Base-by-base conservation (phyloP, 2,888 invertebrate species). In the Leptopilina drosophilae region DNA sequence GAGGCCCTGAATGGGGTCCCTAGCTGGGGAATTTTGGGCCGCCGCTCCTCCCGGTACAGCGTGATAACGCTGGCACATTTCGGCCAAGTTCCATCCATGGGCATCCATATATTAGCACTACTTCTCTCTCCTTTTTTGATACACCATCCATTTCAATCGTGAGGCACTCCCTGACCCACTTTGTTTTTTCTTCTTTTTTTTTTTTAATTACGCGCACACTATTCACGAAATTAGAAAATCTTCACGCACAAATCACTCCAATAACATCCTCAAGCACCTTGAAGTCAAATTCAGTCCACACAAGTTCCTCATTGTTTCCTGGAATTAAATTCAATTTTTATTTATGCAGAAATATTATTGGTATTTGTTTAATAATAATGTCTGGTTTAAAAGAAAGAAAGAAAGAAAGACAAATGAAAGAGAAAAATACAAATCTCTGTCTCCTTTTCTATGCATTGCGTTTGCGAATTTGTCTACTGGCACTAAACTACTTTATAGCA, bases 31-130 rank as follows among this genome's bases (percentile, higher is more conserved):
- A 87, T 87, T 90, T 87, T 91, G 91, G 76, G 84, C 86, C 84
- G 81, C 77, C 78, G 84, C 81, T 77, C 82, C 88, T 86, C 87
- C 86, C 83, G 89, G 89, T 89, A 90, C 88, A 88, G 89, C 89
- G 88, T 91, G 91, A 89, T 91, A 91, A 85, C 91, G 91, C 90
- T 91, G 91, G 90, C 91, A 91, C 91, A 91, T 91, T 87, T 91
- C 91, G 91, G 91, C 91, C 91, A 91, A 91, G 87, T 91, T 91
- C 91, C 91, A 91, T 88, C 91, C 91, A 91, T 91, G 91, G 91
- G 91, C 91, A 90, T 91, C 91, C 91, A 91, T 91, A 91, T 91
- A 91, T 91, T 90, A 89, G 84, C 86, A 89, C 88, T 89, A 87
- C 87, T 87, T 89, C 89, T 88, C 85, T 89, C 87, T 84, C 88